phyloP scores from a whole-genome alignment of 2,797 vertebrate genomes.

The Champsocephalus esox region DNA sequence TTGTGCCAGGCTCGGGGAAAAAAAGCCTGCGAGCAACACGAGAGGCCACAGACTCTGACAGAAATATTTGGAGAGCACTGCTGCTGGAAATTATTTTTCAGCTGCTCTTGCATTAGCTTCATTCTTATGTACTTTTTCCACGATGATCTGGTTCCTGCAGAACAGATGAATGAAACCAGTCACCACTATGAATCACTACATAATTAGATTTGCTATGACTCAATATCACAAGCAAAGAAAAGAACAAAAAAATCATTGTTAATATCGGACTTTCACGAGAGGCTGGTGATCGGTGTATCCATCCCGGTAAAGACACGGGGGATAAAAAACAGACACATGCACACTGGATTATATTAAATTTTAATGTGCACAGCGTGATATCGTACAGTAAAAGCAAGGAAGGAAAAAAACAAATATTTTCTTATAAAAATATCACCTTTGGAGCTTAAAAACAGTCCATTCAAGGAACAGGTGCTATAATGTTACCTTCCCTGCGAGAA shows the following conservation, averaged over 20 bases:
- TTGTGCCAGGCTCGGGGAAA: slow-evolving; percentile 47
- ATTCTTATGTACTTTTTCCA: slow-evolving; percentile 31
- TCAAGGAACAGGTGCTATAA: slow-evolving; percentile 61
- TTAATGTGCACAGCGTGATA: slow-evolving; percentile 88
- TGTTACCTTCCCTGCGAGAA: slow-evolving; percentile 61
- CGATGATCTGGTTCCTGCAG: slow-evolving; percentile 9
- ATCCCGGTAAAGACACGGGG: neutral
- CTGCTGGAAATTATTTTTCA: slow-evolving; percentile 53
- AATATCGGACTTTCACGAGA: neutral
- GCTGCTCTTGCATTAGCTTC: slow-evolving; percentile 20
- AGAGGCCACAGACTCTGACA: slow-evolving; percentile 20
- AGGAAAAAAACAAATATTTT: slow-evolving; percentile 58
- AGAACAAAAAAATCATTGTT: slow-evolving; percentile 41
- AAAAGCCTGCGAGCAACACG: slow-evolving; percentile 38
- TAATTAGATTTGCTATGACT: slow-evolving; percentile 63
- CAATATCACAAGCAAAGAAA: slow-evolving; percentile 55
- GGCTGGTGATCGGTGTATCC: neutral
- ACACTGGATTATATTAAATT: slow-evolving; percentile 74
- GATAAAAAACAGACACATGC: slow-evolving; percentile 38
- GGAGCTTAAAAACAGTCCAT: slow-evolving; percentile 64
- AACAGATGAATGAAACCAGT: slow-evolving; percentile 47
- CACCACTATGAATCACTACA: slow-evolving; percentile 24
- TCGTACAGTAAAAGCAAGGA: slow-evolving; percentile 82
- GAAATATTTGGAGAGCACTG: slow-evolving; percentile 2
- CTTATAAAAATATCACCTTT: slow-evolving; percentile 77